phyloP scores from a whole-genome alignment of 1,140 invertebrate species.

The Vanessa atalanta region DNA sequence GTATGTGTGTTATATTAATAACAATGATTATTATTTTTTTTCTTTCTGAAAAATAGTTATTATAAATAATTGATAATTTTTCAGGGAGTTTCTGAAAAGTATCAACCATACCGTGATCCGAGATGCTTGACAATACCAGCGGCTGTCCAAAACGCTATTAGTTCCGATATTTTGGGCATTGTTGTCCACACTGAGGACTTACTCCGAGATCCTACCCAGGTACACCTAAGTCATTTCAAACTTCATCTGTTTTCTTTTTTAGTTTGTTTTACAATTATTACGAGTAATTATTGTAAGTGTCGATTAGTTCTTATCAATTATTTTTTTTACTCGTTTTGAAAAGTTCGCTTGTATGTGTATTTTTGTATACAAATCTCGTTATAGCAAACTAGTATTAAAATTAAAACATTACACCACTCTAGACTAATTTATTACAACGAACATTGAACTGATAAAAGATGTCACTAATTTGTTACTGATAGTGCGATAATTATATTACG shows the following conservation, averaged over 20 bases:
- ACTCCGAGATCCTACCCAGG: conserved; percentile 89
- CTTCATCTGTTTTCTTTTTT: background rate
- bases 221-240: conserved; percentile 38
- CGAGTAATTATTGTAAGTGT: no score
- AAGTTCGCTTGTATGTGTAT: no score
- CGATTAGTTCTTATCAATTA: no score
- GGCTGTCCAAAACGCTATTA: conserved; percentile 90
- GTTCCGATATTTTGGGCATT: conserved; percentile 91
- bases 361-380: no score
- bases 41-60: background rate
- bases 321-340: no score
- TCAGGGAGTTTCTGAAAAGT: conserved; percentile 89
- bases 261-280: no score
- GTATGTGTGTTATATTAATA: conserved; percentile 51
- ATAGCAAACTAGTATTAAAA: no score
- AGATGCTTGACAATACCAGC: conserved; percentile 90
- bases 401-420: no score
- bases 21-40: background rate
- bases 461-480: no score
- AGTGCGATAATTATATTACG: no score
- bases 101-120: conserved; percentile 91
- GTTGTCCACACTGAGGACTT: conserved; percentile 96
- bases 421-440: no score
- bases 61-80: background rate
- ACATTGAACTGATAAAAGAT: no score